These are phyloP conservation scores for Lepidurus apus DNA, from an alignment of 1,140 invertebrate genomes.

Conservation along the genomic window DNA sequence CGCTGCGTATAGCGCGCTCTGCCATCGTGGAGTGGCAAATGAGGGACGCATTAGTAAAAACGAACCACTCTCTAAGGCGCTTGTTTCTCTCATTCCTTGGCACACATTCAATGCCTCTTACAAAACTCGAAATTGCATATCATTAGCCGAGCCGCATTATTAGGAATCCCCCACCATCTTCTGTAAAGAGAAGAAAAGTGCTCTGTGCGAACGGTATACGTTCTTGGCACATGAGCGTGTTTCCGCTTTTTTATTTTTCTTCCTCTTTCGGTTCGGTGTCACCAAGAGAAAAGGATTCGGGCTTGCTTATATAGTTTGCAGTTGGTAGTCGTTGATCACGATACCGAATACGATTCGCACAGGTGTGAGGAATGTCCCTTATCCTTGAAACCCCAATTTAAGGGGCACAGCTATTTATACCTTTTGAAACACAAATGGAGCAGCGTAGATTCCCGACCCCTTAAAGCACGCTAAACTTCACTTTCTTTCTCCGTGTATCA, in stretches of 20 bases:
- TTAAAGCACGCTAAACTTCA: neutral
- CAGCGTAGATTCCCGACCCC: neutral
- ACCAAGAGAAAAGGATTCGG: neutral
- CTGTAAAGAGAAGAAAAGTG: neutral
- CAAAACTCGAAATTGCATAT: constrained; percentile 6
- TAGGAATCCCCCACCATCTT: neutral
- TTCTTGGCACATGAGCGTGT: neutral
- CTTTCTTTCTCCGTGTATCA: neutral
- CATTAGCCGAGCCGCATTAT: neutral
- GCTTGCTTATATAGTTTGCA: neutral
- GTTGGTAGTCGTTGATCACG: constrained; percentile 8
- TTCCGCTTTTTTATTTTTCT: neutral
- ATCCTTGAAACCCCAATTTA: neutral
- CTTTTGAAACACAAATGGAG: neutral
- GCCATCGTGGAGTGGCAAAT: neutral
- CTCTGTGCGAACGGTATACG: neutral
- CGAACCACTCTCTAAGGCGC: neutral
- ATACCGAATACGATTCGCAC: neutral
- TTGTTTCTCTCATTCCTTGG: neutral
- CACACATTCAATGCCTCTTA: neutral
- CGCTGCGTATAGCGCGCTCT: too few species aligned
- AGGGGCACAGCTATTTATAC: neutral
- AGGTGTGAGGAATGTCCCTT: neutral
- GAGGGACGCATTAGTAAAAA: neutral
- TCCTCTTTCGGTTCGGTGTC: neutral